phyloP scores from a whole-genome alignment of 2,888 invertebrate species.

The Trichogramma evanescens region DNA sequence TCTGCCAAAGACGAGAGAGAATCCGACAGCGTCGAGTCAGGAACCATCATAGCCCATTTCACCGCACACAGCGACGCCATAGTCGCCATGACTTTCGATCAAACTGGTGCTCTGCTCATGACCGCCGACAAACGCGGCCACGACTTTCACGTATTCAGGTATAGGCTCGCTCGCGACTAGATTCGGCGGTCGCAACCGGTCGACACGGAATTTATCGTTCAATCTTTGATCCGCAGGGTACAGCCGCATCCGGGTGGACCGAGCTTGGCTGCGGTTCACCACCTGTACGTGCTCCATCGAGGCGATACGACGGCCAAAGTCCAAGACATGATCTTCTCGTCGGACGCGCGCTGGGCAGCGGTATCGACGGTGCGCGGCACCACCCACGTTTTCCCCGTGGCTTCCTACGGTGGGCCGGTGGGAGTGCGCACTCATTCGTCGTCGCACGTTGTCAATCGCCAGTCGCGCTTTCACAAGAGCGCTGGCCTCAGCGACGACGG shows the following conservation, averaged over 20 bases:
- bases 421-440: slow-evolving; percentile 92
- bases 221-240: slow-evolving; percentile 51
- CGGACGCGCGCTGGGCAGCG: slow-evolving; percentile 94
- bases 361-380: slow-evolving; percentile 93
- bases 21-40: slow-evolving; percentile 57
- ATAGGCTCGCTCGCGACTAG: not conserved
- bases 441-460: slow-evolving; percentile 84
- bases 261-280: slow-evolving; percentile 82
- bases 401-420: slow-evolving; percentile 89
- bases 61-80: slow-evolving; percentile 82
- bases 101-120: slow-evolving; percentile 79
- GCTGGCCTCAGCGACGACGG: slow-evolving; percentile 76
- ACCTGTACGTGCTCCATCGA: slow-evolving; percentile 87
- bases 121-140: slow-evolving; percentile 90
- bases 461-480: slow-evolving; percentile 91
- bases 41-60: slow-evolving; percentile 80
- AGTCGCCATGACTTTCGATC: slow-evolving; percentile 83
- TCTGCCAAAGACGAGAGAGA: slow-evolving; percentile 58
- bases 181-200: no score
- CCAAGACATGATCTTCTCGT: slow-evolving; percentile 84
- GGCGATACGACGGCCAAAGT: slow-evolving; percentile 96
- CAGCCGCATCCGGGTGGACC: slow-evolving; percentile 88
- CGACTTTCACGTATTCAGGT: slow-evolving; percentile 84
- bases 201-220: not conserved
- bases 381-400: slow-evolving; percentile 94